Conservation (phyloP, 2,888 invertebrate species). For the Tigriopus californicus region DNA sequence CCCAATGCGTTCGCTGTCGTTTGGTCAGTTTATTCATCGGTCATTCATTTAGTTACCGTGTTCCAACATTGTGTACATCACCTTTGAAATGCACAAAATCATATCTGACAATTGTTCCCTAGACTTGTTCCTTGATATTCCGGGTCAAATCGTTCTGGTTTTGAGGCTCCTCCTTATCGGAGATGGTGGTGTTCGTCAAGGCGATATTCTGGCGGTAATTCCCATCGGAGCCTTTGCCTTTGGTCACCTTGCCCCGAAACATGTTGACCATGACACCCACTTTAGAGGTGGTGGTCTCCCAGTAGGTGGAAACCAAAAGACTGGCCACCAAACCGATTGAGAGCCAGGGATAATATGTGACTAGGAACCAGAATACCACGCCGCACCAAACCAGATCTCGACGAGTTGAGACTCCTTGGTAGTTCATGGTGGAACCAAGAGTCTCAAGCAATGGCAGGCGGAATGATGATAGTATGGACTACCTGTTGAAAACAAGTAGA, state of each 20-base stretch:
- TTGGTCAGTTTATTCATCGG: no score
- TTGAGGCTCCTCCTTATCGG: no score
- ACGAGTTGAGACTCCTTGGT: neutral
- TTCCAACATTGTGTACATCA: no score
- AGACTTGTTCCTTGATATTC: no score
- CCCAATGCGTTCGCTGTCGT: no score
- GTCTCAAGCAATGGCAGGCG: neutral
- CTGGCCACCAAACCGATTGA: neutral
- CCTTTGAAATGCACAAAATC: no score
- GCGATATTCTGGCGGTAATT: neutral
- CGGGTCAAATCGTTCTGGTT: no score
- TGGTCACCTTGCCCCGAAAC: neutral
- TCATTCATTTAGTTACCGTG: no score
- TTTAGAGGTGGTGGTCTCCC: neutral
- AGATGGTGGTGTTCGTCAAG: no score
- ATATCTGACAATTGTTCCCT: no score
- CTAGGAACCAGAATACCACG: constrained; percentile 7
- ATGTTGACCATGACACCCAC: neutral
- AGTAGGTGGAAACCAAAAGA: neutral
- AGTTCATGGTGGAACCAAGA: neutral
- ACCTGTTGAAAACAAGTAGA: no score
- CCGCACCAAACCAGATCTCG: neutral
- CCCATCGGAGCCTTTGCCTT: neutral
- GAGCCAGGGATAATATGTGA: neutral
- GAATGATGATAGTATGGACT: neutral